Evolutionary conservation across 2,797 vertebrate genomes (phyloP), one percentile per base, ranked within the genome.

Genomic region (Mallotus villosus): DNA sequence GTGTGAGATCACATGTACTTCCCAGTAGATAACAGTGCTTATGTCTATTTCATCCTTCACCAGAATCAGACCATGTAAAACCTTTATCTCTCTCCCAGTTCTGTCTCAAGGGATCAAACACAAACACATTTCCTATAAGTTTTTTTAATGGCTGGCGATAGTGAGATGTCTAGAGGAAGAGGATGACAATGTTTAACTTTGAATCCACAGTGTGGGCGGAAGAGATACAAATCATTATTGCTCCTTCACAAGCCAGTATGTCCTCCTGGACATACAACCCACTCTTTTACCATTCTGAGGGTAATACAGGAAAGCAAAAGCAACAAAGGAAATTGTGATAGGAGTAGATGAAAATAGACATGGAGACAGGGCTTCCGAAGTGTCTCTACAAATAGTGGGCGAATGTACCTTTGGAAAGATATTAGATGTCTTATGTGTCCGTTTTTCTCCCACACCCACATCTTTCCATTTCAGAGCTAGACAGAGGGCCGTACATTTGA

Each of bases 281-380:
- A 41, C 75, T 46, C 76, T 67, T 82, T 81, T 72, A 68, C 66
- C 7, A 9, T 60, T 81, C 80, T 60, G n/a, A 65, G 77, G 83
- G 80, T 71, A 46, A 79, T 19, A 32, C 70, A 81, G 73, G 78
- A 67, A 71, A 63, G 34, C 77, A 67, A 68, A 75, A 64, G 76
- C 11, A 60, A 68, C 72, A 72, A 67, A 71, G 63, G 58, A 72
- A 72, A 53, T 71, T 57, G 70, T 72, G 67, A 65, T 58, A 32
- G 60, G 82, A 74, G 41, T 25, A 41, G 67, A 77, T 78, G 77
- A 59, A 41, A 84, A 74, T 66, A 68, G 73, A 78, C 80, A 81
- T 67, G 72, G 60, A 74, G 81, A 70, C 67, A 75, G 63, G 1
- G 63, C 22, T 57, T 84, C 58, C 67, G n/a, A n/a, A 34, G 61